Evolutionary conservation across 2,888 invertebrate genomes (phyloP), one percentile per base, ranked within the genome.

Genomic region (Megamerina dolium): DNA sequence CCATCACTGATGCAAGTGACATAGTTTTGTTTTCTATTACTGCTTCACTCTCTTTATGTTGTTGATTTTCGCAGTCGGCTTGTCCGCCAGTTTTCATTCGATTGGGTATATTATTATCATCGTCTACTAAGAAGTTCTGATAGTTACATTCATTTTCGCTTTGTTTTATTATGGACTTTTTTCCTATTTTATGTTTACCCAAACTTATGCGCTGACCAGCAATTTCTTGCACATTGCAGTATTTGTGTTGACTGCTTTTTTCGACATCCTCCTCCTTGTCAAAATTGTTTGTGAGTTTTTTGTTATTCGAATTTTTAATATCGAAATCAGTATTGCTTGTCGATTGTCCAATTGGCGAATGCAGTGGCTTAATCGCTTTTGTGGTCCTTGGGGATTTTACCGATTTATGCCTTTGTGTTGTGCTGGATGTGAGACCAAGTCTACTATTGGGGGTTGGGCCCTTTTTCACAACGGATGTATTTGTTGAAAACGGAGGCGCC

Each of bases 151-250:
- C 60, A 49, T 76, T 74, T 48, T 71, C 54, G 29, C 50, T 56
- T 44, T 59, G 58, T 39, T 53, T 57, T 35, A 57, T 70, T 48
- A 69, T 57, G 54, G 64, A 71, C 54, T 69, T 69, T 54, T 63
- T 49, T 38, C 66, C 64, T 17, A 52, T 48, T 41, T 56, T 55
- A 20, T 55, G 54, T 52, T 79, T 78, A 53, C 78, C 81, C 53
- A 81, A 76, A 51, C 81, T 73, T 54, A 84, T 81, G 58, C 82
- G 75, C 64, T 83, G 83, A 8, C 84, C 85, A 9, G 82, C 78
- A 45, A 84, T 83, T 46, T 79, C 82, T 57, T 79, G 76, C 1
- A 79, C 75, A 63, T 75, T 78, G 39, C 68, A 68, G 59, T 79
- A 77, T 45, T 51, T 59, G n/a, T 45, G 43, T 18, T 50, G 51